Percentiles rank a stretch among this genome's conserved stretches.
These are phyloP conservation scores for Trachelus troglodyta DNA, from an alignment of 2,888 invertebrate species.

Conservation along the genomic window DNA sequence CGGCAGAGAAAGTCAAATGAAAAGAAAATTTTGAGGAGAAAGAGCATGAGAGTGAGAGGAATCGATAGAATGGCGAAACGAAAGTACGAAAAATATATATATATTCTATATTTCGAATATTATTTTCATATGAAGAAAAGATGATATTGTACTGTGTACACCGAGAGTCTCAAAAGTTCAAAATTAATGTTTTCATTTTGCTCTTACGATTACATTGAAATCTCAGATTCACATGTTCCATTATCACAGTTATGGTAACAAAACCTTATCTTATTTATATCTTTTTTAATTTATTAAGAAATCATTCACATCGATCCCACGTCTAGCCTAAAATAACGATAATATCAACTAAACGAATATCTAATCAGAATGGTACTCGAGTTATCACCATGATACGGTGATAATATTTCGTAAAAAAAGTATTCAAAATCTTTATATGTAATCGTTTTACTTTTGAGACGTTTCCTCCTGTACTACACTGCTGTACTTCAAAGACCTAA, in stretches of 20 bases:
- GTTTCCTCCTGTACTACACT: not conserved
- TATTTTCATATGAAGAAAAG: slow-evolving; percentile 11
- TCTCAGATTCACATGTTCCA: too few relatives aligned
- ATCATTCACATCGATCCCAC: not conserved
- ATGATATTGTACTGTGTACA: slow-evolving; percentile 30
- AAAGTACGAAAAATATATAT: slow-evolving; percentile 28
- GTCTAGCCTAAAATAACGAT: not conserved
- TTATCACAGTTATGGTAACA: too few relatives aligned
- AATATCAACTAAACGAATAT: not conserved
- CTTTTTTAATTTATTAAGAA: not conserved
- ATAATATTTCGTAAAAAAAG: not conserved
- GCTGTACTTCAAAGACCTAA: not conserved
- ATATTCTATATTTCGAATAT: slow-evolving; percentile 22
- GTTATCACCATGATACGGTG: not conserved
- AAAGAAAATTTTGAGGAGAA: not conserved
- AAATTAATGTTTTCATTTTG: not conserved
- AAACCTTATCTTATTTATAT: too few relatives aligned
- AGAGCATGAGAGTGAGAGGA: slow-evolving; percentile 27
- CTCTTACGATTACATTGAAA: too few relatives aligned
- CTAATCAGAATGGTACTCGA: not conserved
- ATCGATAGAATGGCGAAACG: slow-evolving; percentile 23
- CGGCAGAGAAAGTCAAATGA: slow-evolving; percentile 3
- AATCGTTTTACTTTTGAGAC: not conserved
- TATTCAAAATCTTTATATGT: not conserved
- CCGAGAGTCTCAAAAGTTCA: slow-evolving; percentile 27